Base-by-base conservation (phyloP, 2,797 vertebrate species). In the Huso huso region DNA sequence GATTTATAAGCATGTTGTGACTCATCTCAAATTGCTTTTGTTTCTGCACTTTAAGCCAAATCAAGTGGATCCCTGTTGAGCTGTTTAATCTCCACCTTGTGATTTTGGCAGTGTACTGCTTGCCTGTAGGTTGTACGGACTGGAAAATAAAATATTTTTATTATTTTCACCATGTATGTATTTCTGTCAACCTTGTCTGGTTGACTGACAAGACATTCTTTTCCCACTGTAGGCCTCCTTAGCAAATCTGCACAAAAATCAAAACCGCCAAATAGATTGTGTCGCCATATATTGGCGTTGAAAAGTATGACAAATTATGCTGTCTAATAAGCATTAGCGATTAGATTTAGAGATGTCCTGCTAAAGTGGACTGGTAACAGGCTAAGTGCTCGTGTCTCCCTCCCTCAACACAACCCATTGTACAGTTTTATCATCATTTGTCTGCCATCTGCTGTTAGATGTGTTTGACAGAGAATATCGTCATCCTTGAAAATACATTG, bases 1-100 rank as follows among this genome's bases (percentile, higher is more conserved):
- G 66, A 78, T 76, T 68, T 81, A 86, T 83, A 80, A 83, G 80
- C 77, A 10, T 74, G 73, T 82, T 84, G 80, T 83, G 82, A 84
- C 74, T 83, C 73, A 55, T 75, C 73, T 77, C 79, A 81, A 78
- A 81, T 86, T 81, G 68, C 76, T 74, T 71, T 82, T 83, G 78
- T 86, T 86, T 79, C 76, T 74, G 75, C 74, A 51, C 77, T 67
- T 68, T 74, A 69, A 75, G 79, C 81, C 86, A 84, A 82, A 78
- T 62, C 75, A 72, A 62, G 65, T 80, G 78, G 73, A 74, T 82
- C 80, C 76, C 80, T 62, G 73, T 75, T 63, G 81, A 82, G 76
- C 74, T 62, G 49, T 70, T 81, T 85, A 75, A 85, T 83, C 79
- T 81, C 60, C 59, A 70, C 37, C 73, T 78, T 72, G 79, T 72